A percentile compares a stretch with the other conserved stretches of the same genome.
Evolutionary conservation across 2,797 vertebrate species (phyloP).

Genomic region (Danio jaintianensis): DNA sequence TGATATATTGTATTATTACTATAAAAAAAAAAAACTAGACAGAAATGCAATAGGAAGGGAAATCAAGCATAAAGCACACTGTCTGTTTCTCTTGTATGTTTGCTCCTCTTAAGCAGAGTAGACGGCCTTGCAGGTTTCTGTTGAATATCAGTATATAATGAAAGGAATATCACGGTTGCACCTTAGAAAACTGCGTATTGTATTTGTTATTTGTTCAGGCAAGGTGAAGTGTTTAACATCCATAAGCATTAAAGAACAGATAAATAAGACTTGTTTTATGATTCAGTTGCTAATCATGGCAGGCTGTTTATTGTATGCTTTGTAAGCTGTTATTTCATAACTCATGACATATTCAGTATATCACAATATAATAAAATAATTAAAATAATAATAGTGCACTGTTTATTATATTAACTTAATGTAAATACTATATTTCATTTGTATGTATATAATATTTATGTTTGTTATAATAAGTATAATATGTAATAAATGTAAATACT

Average conservation of each 20-base stretch:
- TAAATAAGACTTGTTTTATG: not conserved
- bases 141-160: slow-evolving; percentile 6
- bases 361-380: too few species aligned
- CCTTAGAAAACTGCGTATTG: not conserved
- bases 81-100: not conserved
- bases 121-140: slow-evolving; percentile 20
- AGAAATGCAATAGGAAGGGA: slow-evolving; percentile 1
- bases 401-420: too few species aligned
- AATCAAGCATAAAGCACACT: slow-evolving; percentile 17
- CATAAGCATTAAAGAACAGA: slow-evolving; percentile 3
- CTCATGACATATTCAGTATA: too few species aligned
- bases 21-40: not conserved
- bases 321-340: slow-evolving; percentile 16
- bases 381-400: too few species aligned
- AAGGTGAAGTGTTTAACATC: slow-evolving; percentile 10
- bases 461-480: too few species aligned
- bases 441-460: too few species aligned
- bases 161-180: slow-evolving; percentile 1
- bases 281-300: slow-evolving; percentile 9
- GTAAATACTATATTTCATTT: too few species aligned
- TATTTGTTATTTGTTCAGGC: slow-evolving; percentile 7
- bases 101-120: slow-evolving; percentile 19
- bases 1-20: not conserved
- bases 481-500: too few species aligned
- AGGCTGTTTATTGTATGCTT: not conserved